Evolutionary conservation across 1,140 invertebrate genomes (phyloP).

Genomic region (Pseudomyrmex pallidus): DNA sequence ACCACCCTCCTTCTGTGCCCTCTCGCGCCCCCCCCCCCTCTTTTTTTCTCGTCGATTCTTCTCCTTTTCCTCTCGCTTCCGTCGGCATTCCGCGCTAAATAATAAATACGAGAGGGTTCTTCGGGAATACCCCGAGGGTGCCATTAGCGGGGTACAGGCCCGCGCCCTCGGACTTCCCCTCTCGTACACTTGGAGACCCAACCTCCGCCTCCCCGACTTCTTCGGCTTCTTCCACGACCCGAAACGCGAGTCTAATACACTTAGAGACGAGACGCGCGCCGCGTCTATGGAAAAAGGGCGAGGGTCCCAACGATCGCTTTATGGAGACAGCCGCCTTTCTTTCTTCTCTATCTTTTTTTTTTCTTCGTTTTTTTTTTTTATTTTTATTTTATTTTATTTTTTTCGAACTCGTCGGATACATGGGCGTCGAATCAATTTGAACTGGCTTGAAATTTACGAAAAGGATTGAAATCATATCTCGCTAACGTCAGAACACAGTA

Average conservation of each 20-base stretch:
- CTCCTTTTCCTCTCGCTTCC: conserved; percentile 61
- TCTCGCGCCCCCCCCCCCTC: conserved; percentile 58
- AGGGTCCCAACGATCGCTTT: conserved; percentile 69
- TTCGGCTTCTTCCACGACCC: conserved; percentile 72
- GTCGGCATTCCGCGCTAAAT: conserved; percentile 80
- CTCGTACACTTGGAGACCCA: conserved; percentile 70
- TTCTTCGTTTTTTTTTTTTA: conserved; percentile 38
- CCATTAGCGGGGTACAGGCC: conserved; percentile 84
- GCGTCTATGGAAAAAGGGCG: conserved; percentile 70
- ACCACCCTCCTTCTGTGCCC: conserved; percentile 48
- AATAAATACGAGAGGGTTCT: conserved; percentile 85
- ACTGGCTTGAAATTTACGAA: conserved; percentile 69
- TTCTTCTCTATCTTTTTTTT: conserved; percentile 51
- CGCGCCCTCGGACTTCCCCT: conserved; percentile 69
- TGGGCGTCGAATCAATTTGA: conserved; percentile 64
- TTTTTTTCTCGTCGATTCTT: conserved; percentile 58
- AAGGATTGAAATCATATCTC: conserved; percentile 67
- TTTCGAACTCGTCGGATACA: conserved; percentile 46
- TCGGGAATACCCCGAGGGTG: conserved; percentile 83
- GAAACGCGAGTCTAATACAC: conserved; percentile 80
- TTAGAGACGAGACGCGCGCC: conserved; percentile 74
- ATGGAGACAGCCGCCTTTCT: conserved; percentile 65
- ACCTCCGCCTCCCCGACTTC: conserved; percentile 45
- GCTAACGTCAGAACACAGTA: conserved; percentile 13
- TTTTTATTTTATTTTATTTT: conserved; percentile 40